Evolutionary conservation across 2,113 vertebrate species (phyloP).

Genomic region (Leuciscus idus): DNA sequence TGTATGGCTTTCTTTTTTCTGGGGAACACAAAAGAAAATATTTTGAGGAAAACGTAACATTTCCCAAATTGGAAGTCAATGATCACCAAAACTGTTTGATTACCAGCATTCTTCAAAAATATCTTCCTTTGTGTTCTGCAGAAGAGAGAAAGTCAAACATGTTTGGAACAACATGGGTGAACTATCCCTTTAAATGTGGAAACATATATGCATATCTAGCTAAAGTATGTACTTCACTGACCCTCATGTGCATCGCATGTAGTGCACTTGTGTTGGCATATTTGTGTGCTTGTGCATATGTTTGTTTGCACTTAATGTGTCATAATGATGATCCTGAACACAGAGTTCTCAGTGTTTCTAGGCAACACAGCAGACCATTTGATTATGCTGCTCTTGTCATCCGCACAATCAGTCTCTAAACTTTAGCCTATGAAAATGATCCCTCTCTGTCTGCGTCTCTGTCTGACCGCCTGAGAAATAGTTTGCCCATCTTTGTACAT

Average conservation of each 20-base stretch:
- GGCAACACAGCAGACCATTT: constrained; percentile 59
- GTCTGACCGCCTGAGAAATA: neutral
- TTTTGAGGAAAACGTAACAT: neutral
- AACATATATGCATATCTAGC: neutral
- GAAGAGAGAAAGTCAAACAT: neutral
- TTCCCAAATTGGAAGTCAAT: neutral
- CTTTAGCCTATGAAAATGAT: constrained; percentile 44
- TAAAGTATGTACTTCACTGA: neutral
- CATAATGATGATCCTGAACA: constrained; percentile 43
- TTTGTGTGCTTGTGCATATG: constrained; percentile 39
- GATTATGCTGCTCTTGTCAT: constrained; percentile 53
- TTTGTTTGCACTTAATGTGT: constrained; percentile 44
- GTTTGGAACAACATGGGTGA: neutral
- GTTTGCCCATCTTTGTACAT: neutral
- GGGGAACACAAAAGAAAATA: neutral
- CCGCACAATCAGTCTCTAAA: constrained; percentile 43
- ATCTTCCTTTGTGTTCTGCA: neutral
- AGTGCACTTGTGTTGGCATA: constrained; percentile 12
- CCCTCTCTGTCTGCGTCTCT: constrained; percentile 2
- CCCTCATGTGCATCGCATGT: neutral
- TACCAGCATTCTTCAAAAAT: neutral
- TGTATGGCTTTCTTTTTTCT: too few species aligned
- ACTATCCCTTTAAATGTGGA: neutral
- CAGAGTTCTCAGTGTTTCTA: constrained; percentile 54
- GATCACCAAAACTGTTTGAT: neutral